Evolutionary conservation across 1,140 invertebrate genomes (phyloP), one percentile per base, ranked within the genome.

Genomic region (Drosophila albomicans): DNA sequence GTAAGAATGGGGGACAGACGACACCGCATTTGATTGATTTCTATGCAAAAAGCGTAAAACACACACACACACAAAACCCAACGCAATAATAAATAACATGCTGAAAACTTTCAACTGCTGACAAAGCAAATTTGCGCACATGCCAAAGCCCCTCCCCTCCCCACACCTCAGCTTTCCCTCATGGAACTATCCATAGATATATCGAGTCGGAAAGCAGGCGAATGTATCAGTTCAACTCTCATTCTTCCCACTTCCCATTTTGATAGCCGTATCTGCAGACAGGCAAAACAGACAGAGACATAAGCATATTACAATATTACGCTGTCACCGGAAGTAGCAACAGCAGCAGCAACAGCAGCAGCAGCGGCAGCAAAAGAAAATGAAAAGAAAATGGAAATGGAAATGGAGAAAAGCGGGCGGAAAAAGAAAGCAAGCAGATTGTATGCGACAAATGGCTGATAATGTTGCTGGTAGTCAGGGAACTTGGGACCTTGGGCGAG

Each of bases 301-400:
- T 88, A 88, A 88, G 85, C 85, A 88, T 88, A 88, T 88, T 88
- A 88, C 85, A 89, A 88, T 88, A 88, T 88, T 89, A 88, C 85
- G 82, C 85, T 88, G 85, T 88, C 85, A 88, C 85, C 85, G 85
- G 85, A 88, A 89, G 79, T 89, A 74, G 80, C 70, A 78, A 43
- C 51, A 79, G 54, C 71, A 71, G 46, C 51, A 79, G 54, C 71
- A 71, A 3, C 30, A 71, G 77, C 70, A 78, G 30, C 30, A 7
- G 30, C 30, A 32, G 46, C 51, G 79, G 54, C 71, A 71, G 46
- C 13, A 0, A 63, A 52, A 65, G 16, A 69, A 48, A 13, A 16
- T 48, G 38, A 65, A 61, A 48, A 56, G 58, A 58, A 63, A 82
- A 81, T 13, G 32, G 35, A 38, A 35, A 25, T 25, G 20, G 20